Base-by-base conservation (phyloP, 2,113 vertebrate species). In the Ibidorhyncha struthersii region DNA sequence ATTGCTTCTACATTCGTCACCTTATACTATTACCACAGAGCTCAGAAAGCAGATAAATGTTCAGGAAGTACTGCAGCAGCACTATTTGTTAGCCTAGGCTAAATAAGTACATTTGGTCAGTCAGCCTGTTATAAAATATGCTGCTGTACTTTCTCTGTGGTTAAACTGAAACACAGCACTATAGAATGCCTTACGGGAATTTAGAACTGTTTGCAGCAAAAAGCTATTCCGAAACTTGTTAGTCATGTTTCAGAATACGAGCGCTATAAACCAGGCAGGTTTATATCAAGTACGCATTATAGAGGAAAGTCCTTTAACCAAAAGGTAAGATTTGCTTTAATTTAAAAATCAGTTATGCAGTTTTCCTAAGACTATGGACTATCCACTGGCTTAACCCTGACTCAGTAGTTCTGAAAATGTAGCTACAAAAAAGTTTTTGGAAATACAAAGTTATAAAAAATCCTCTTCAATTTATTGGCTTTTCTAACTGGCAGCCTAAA, bases 51-150 rank as follows among this genome's bases (percentile, higher is more conserved):
- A 19, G 12, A 29, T 2, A 40, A 3, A 1, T 19, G 4, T 5
- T 90, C 85, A 94, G 80, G 86, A 96, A 96, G 18, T 25, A 16
- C 30, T 92, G 90, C 80, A 80, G 47, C 86, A 80, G 30, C 30
- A 65, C 25, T 63, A 8, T 36, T 30, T 71, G 36, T 58, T 2
- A 89, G 32, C 25, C n/a, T 34, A 26, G 20, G 20, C 40, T 40
- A 53, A 41, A 27, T 12, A 30, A 47, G 18, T 36, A 36, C 32
- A 22, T 63, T 3, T 79, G 82, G 41, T 71, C 89, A 84, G 53
- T 45, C 58, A 47, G 49, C 9, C 49, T 61, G 18, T 30, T 25
- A 69, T n/a, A 71, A 49, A 86, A 53, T 6, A 45, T 12, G 70
- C 36, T 91, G 29, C 22, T 73, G 4, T 5, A 50, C 47, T 40